Evolutionary conservation across 2,113 vertebrate genomes (phyloP).

Genomic region (Pachyramphus minor): DNA sequence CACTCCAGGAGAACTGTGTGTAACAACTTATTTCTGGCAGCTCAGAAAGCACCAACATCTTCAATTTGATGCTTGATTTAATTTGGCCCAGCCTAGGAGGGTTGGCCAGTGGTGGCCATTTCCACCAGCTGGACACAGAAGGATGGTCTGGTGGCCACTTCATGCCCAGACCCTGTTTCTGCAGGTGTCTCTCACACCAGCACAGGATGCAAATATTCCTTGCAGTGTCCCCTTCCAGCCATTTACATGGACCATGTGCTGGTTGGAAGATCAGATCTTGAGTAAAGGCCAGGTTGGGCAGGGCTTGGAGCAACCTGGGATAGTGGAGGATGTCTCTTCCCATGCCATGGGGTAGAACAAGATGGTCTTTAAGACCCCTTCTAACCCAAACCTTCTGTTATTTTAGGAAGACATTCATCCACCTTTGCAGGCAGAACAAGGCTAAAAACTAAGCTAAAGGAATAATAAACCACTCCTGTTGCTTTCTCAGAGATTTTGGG

Average conservation of each 20-base stretch:
- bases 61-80: neutral
- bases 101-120: neutral
- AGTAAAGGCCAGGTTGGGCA: neutral
- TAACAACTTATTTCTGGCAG: neutral
- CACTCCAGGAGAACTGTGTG: neutral
- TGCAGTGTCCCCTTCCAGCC: neutral
- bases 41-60: neutral
- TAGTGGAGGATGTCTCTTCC: neutral
- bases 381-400: neutral
- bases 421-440: neutral
- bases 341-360: neutral
- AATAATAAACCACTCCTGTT: neutral
- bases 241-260: accelerated
- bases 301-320: neutral
- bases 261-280: neutral
- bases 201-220: neutral
- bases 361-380: neutral
- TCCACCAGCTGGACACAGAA: neutral
- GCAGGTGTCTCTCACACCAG: neutral
- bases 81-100: neutral
- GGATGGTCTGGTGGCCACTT: no score
- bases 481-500: neutral
- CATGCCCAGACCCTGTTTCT: neutral
- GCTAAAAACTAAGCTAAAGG: neutral
- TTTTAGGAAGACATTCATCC: neutral